These are phyloP conservation scores for Zoanthus solanderi DNA, from an alignment of 92 coral and sea anemone species.

Conservation along the genomic window DNA sequence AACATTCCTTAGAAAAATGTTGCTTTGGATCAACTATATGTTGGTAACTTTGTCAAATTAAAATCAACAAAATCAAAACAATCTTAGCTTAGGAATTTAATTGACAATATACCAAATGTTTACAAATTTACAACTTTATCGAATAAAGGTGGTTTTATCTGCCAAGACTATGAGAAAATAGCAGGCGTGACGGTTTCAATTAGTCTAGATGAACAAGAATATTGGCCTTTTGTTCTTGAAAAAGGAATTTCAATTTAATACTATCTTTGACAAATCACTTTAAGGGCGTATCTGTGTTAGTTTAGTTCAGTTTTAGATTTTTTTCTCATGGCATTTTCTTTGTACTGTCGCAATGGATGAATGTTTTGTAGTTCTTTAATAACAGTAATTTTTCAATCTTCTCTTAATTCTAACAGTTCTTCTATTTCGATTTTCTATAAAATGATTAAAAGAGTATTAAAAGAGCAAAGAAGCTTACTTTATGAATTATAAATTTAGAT, in stretches of 20 bases:
- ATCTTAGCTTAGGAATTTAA: background rate
- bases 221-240: background rate
- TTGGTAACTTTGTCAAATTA: background rate
- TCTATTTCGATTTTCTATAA: background rate
- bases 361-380: slow-evolving; percentile 21
- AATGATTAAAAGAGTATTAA: background rate
- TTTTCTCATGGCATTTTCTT: background rate
- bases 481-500: background rate
- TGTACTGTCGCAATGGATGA: slow-evolving; percentile 14
- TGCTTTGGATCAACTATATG: background rate
- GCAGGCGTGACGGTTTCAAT: slow-evolving; percentile 38
- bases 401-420: background rate
- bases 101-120: background rate
- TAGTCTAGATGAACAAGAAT: slow-evolving; percentile 11
- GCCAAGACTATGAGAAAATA: slow-evolving; percentile 44
- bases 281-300: background rate
- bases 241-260: background rate
- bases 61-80: background rate
- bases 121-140: slow-evolving; percentile 16
- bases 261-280: background rate
- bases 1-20: background rate
- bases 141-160: background rate
- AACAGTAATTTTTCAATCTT: slow-evolving; percentile 6
- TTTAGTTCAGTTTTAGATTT: background rate
- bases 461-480: background rate